Base-by-base conservation (phyloP, 92 coral and sea anemone species). In the Zoanthus gigantus region DNA sequence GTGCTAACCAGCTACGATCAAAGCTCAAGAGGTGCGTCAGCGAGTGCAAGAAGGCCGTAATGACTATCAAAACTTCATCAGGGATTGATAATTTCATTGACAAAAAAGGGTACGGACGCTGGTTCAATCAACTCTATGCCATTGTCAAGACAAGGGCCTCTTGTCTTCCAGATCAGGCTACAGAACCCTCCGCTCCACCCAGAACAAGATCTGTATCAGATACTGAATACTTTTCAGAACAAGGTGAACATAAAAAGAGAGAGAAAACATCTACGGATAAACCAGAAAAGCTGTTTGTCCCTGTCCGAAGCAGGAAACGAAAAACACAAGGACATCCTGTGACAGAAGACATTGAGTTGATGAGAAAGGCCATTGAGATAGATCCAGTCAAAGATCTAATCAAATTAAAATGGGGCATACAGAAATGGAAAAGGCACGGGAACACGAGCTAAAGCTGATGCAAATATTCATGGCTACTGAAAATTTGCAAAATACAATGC, bases 171-270 rank as follows among this genome's bases (percentile, higher is more conserved):
- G 79, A 76, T 76, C 63, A 48, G 79, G 65, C 79, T 50, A 50
- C n/a, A 76, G 79, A 76, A 76, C 79, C 79, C 79, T 76, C 79
- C 48, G 63, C 79, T 76, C 57, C 60, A 76, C 57, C 79, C 79
- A 76, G 44, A 50, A 44, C 79, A 48, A 50, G 79, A 76, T 52
- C 79, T 76, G 79, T 32, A 76, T 76, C 79, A 76, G 79, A 76
- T 50, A 53, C 18, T 76, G 79, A 76, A 76, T n/a, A 30, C 79
- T 76, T 76, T 76, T 47, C 79, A 76, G 79, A 48, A 76, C 37
- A 52, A 76, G 79, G 79, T 47, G 65, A 76, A 44, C 23, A 23
- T 23, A 23, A 23, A 23, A 23, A 23, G 23, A 23, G 23, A 11
- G 79, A 50, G 58, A 42, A 48, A 47, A 53, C 63, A 76, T 76